Percentiles rank a stretch among this genome's conserved stretches.
Conservation (phyloP, 35 echinoderm and acorn worm species). For the Acanthaster planci region DNA sequence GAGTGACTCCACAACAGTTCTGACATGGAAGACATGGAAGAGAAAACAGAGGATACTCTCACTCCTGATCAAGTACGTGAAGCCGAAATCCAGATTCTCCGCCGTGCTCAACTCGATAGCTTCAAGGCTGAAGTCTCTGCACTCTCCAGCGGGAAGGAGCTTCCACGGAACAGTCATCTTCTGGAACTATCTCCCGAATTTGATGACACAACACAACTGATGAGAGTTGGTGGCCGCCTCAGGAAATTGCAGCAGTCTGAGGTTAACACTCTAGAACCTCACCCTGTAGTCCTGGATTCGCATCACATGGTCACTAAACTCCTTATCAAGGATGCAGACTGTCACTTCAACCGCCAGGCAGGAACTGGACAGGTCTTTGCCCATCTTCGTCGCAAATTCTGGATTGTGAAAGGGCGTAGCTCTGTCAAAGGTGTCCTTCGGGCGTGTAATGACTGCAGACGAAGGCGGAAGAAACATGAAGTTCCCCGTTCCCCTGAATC, state of each 20-base stretch:
- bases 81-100: not conserved
- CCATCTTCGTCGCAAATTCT: no score
- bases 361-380: no score
- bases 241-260: not conserved
- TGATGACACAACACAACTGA: not conserved
- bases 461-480: no score
- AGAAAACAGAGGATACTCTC: not conserved
- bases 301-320: no score
- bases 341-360: no score
- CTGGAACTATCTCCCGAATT: not conserved
- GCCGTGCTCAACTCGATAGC: not conserved
- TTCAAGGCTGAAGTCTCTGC: not conserved
- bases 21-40: not conserved
- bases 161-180: not conserved
- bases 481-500: no score
- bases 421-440: no score
- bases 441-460: no score
- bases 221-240: slow-evolving; percentile 37
- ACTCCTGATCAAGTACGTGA: not conserved
- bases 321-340: no score
- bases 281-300: no score
- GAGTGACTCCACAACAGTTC: not conserved
- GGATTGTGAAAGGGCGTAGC: no score
- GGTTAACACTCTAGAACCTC: no score
- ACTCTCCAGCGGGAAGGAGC: not conserved